Evolutionary conservation across 2,797 vertebrate species (phyloP), one percentile per base, ranked within the genome.

Genomic region (Fistularia commersonii): DNA sequence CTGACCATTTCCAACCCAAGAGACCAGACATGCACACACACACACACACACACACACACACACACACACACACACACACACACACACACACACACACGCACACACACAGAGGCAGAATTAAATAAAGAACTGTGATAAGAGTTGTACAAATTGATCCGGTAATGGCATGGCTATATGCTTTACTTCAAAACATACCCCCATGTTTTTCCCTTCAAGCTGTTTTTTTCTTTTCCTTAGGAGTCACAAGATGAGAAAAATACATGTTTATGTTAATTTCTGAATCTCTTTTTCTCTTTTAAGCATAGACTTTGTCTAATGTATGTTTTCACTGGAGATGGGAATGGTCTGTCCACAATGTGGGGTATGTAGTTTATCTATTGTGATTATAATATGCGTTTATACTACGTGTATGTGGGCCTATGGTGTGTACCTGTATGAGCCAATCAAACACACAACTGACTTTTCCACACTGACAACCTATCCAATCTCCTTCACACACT

Each of bases 71-170:
- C n/a, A n/a, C n/a, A n/a, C n/a, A n/a, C n/a, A n/a, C n/a, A n/a
- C n/a, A n/a, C n/a, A n/a, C n/a, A n/a, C n/a, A n/a, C n/a, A n/a
- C n/a, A n/a, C n/a, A n/a, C n/a, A n/a, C n/a, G n/a, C n/a, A n/a
- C n/a, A n/a, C n/a, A n/a, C n/a, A n/a, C n/a, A n/a, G n/a, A 56
- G 53, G 76, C 61, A 80, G 59, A 74, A 72, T 72, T 72, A 74
- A 74, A 76, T 64, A 64, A 72, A 76, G 68, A 70, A 73, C 39
- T 51, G 59, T 59, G 77, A 82, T 79, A 74, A 75, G 64, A 77
- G 66, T 81, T 79, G 46, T 67, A 75, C 79, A 85, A 85, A 85
- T 83, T 82, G 73, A 82, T 83, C 77, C 69, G 76, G 75, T 66
- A 64, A 62, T 58, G 32, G 72, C 64, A 32, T 48, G 60, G 61